These are phyloP conservation scores for Orchestes rusci DNA, from an alignment of 2,888 invertebrate genomes.

Conservation along the genomic window DNA sequence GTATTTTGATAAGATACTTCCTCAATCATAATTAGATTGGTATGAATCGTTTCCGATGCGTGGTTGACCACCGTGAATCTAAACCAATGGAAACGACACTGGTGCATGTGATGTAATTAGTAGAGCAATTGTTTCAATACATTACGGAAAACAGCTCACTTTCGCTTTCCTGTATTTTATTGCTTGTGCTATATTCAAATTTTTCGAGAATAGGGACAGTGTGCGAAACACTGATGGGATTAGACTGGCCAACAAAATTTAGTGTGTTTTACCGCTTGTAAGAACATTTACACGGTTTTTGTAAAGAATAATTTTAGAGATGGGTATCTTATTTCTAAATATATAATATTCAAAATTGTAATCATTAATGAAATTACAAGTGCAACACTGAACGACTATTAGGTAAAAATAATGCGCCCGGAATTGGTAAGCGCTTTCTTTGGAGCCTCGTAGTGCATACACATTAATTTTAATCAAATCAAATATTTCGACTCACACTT, in stretches of 20 bases:
- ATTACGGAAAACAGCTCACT: conserved; percentile 9
- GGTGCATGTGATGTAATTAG: conserved; percentile 8
- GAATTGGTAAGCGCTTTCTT: conserved; percentile 34
- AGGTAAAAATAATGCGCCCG: conserved; percentile 33
- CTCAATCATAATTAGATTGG: too few relatives aligned
- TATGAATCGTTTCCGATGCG: conserved; percentile 7
- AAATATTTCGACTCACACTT: conserved; percentile 17
- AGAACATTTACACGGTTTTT: too few relatives aligned
- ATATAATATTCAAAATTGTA: too few relatives aligned
- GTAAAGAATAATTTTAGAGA: too few relatives aligned
- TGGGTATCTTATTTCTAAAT: too few relatives aligned
- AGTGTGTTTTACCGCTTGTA: too few relatives aligned
- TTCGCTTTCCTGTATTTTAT: conserved; percentile 7
- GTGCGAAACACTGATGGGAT: too few relatives aligned
- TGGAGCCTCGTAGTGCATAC: conserved; percentile 31
- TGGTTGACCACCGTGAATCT: conserved; percentile 8
- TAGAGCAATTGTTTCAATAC: conserved; percentile 4
- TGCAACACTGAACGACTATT: conserved; percentile 5
- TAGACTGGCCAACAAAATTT: too few relatives aligned
- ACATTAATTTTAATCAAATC: conserved; percentile 34
- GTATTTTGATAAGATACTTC: too few relatives aligned
- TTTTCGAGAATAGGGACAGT: too few relatives aligned
- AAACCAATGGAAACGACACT: conserved; percentile 12
- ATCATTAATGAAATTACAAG: too few relatives aligned
- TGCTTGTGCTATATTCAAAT: too few relatives aligned